These are phyloP conservation scores for Ailuropoda melanoleuca DNA, from an alignment of 2,113 vertebrate genomes.

Conservation along the genomic window DNA sequence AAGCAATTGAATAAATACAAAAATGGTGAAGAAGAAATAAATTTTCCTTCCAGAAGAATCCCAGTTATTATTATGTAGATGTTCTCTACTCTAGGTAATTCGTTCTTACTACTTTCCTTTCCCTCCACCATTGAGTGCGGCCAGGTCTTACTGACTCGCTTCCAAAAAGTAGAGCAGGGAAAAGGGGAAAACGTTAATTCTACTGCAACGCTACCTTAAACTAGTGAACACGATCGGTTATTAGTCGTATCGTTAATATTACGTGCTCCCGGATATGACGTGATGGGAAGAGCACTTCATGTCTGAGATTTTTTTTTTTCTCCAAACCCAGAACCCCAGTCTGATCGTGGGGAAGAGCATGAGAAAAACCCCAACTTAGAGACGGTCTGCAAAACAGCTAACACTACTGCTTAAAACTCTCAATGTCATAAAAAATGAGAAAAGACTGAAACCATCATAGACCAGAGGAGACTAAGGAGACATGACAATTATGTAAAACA, in stretches of 20 bases:
- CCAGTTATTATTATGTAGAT: background rate
- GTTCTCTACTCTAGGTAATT: background rate
- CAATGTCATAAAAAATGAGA: background rate
- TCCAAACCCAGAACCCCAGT: background rate
- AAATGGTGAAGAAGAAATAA: background rate
- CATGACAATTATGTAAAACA: background rate
- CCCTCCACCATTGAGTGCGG: background rate
- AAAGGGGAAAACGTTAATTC: background rate
- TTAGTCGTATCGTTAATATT: background rate
- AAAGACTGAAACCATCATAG: background rate
- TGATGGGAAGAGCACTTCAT: background rate
- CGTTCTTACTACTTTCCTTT: background rate
- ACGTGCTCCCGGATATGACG: background rate
- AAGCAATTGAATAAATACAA: background rate
- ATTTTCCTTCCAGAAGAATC: background rate
- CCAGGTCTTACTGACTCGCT: background rate
- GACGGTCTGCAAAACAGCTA: background rate
- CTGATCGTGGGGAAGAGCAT: background rate
- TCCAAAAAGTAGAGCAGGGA: background rate
- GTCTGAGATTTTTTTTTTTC: background rate
- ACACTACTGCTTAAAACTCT: background rate
- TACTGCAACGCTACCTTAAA: background rate
- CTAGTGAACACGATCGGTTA: background rate
- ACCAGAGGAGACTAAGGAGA: background rate
- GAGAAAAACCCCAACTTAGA: background rate